Evolutionary conservation across 2,888 invertebrate genomes (phyloP), one percentile per base, ranked within the genome.

Genomic region (Laothoe populi): DNA sequence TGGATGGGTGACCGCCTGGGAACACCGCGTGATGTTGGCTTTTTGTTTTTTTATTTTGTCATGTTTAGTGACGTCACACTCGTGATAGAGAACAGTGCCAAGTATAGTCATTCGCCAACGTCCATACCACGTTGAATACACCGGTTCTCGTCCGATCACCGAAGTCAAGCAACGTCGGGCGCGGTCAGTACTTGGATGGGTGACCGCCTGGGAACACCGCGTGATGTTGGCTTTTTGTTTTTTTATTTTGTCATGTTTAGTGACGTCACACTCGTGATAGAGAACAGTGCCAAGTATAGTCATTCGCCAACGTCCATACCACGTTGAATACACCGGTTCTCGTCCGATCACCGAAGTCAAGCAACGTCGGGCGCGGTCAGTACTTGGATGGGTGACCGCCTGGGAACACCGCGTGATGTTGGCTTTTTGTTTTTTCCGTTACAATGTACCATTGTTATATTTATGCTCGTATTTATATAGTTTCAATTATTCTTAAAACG

Each of bases 311-410:
- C 35, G 35, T 8, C 10, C 35, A 35, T 35, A 35, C 35, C 7
- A 87, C 88, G 82, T 88, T 84, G 88, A 57, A 57, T 23, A 83
- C 86, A 85, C 86, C 84, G 88, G 87, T 87, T 89, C 88, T 89
- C 88, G 87, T 89, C 88, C 87, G 89, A 90, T 88, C 89, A 90
- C 88, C 86, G 89, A 88, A 88, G 87, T 88, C 87, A 90, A 89
- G 88, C 88, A 88, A 87, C 89, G 82, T 88, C 85, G 88, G 89
- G 88, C 88, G 88, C 77, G 84, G 84, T 88, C 86, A 89, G 88
- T 90, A 89, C 88, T 88, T 90, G 87, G 88, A 88, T 90, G 89
- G 88, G 88, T 89, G 89, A 89, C 88, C 86, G 86, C 87, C 84
- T 87, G 82, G 80, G 81, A 83, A 82, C 83, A 82, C 81, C 73